Evolutionary conservation across 2,797 vertebrate genomes (phyloP).

Genomic region (Phoebastria nigripes): DNA sequence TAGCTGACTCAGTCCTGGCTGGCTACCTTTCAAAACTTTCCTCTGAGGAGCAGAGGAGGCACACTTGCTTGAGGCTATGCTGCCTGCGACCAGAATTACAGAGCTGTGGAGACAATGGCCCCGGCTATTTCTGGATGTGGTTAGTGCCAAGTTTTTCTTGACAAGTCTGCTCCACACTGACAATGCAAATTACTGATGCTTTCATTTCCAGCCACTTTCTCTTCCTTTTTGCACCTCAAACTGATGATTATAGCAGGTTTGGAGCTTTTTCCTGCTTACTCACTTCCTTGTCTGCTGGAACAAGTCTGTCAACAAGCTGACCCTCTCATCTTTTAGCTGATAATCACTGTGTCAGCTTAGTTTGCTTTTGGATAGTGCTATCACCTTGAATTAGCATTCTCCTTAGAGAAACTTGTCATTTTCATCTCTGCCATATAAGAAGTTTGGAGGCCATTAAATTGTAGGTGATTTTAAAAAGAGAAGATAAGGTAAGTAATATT

Average conservation of each 20-base stretch:
- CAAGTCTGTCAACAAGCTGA: neutral
- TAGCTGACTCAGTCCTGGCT: neutral
- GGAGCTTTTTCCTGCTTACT: neutral
- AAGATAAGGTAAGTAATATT: neutral
- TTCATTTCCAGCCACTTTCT: neutral
- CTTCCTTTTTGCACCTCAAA: neutral
- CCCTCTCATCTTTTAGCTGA: neutral
- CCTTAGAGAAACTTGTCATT: neutral
- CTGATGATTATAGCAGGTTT: neutral
- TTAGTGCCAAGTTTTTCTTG: neutral
- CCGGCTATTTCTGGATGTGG: neutral
- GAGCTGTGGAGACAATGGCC: neutral
- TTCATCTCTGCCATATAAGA: neutral
- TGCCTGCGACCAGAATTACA: neutral
- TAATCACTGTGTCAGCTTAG: neutral
- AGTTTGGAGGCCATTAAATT: neutral
- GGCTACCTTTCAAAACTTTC: neutral
- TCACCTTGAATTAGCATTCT: neutral
- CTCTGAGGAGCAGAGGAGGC: neutral
- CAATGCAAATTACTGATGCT: neutral
- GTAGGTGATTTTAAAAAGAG: neutral
- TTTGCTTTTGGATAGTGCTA: slow-evolving; percentile 1
- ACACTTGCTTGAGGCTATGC: neutral
- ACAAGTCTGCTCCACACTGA: neutral
- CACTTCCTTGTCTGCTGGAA: neutral